phyloP scores from a whole-genome alignment of 2,888 invertebrate genomes.

The Drosophila falleni region DNA sequence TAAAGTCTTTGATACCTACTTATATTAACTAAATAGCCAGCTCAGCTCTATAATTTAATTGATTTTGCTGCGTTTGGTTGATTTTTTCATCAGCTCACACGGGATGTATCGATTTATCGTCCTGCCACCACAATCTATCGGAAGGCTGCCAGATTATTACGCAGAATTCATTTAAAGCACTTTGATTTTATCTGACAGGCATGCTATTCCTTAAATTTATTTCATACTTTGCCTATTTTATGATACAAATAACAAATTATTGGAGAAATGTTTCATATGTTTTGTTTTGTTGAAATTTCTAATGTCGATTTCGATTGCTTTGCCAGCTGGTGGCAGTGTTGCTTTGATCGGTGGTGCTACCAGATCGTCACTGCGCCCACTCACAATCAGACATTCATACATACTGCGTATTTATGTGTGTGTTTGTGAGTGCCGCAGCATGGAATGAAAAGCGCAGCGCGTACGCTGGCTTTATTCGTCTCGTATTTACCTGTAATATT shows the following conservation, averaged over 20 bases:
- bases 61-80: conserved; percentile 53
- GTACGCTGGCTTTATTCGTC: conserved; percentile 61
- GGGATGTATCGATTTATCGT: conserved; percentile 43
- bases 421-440: conserved; percentile 75
- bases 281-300: background rate
- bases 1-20: conserved; percentile 1
- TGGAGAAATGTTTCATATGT: background rate
- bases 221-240: background rate
- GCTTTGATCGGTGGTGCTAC: conserved; percentile 40
- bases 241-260: background rate
- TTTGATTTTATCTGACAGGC: background rate
- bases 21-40: conserved; percentile 42
- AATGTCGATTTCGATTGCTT: conserved; percentile 5
- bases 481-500: conserved; percentile 59
- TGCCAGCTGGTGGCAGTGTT: conserved; percentile 19
- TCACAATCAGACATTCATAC: conserved; percentile 31
- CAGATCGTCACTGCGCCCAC: conserved; percentile 46
- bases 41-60: conserved; percentile 61
- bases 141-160: background rate
- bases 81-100: conserved; percentile 47
- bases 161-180: background rate
- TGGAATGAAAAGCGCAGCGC: conserved; percentile 72
- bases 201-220: background rate
- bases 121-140: conserved; percentile 29
- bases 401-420: conserved; percentile 32